phyloP scores from a whole-genome alignment of 2,113 vertebrate species.

The Hippocampus comes region DNA sequence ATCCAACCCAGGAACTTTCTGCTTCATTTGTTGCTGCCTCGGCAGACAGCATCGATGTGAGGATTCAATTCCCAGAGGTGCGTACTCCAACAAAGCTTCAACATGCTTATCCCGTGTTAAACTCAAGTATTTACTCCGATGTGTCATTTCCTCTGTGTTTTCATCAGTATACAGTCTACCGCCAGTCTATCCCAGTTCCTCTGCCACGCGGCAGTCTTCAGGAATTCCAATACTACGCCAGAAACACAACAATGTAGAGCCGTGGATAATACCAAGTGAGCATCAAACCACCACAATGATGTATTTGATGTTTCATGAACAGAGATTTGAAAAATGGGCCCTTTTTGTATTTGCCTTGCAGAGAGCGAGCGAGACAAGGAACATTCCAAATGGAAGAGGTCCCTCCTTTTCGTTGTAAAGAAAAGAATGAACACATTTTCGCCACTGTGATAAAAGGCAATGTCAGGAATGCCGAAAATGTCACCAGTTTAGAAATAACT shows the following conservation, averaged over 20 bases:
- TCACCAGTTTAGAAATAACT: slow-evolving; percentile 39
- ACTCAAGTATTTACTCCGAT: slow-evolving; percentile 11
- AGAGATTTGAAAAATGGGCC: neutral
- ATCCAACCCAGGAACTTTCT: slow-evolving; percentile 56
- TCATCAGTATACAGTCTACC: slow-evolving; percentile 65
- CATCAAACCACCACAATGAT: neutral
- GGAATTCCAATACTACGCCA: slow-evolving; percentile 4
- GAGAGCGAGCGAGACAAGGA: slow-evolving; percentile 33
- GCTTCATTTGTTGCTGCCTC: slow-evolving; percentile 48
- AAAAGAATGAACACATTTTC: slow-evolving; percentile 15
- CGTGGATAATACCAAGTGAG: slow-evolving; percentile 34
- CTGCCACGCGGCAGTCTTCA: slow-evolving; percentile 25
- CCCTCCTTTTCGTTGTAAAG: slow-evolving; percentile 27
- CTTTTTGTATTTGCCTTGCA: slow-evolving; percentile 29
- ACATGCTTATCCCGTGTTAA: neutral
- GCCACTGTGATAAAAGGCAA: slow-evolving; percentile 26
- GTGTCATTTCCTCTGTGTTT: slow-evolving; percentile 20
- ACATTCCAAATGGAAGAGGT: slow-evolving; percentile 45
- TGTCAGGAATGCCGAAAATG: slow-evolving; percentile 36
- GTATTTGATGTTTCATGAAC: neutral
- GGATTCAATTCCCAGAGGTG: slow-evolving; percentile 70
- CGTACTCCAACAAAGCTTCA: neutral
- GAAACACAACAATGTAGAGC: slow-evolving; percentile 26
- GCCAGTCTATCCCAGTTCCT: slow-evolving; percentile 45
- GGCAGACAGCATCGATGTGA: slow-evolving; percentile 58